phyloP scores from a whole-genome alignment of 2,888 invertebrate genomes.

The Schrankia costaestrigalis region DNA sequence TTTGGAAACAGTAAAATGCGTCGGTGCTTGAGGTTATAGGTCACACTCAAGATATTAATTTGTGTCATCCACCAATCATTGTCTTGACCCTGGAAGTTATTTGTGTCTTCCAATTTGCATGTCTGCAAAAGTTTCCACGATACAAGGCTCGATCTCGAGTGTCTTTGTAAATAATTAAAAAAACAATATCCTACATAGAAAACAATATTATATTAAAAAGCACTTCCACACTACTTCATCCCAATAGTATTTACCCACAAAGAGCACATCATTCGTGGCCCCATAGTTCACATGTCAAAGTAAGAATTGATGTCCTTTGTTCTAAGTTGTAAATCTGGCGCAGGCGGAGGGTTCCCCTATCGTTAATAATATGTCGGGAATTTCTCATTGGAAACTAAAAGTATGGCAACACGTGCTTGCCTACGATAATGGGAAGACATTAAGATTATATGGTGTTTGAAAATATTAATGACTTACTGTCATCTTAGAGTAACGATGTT shows the following conservation, averaged over 20 bases:
- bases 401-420: slow-evolving; percentile 54
- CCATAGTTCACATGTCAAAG: slow-evolving; percentile 69
- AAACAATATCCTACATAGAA: not conserved
- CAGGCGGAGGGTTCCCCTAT: slow-evolving; percentile 55
- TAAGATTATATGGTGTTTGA: slow-evolving; percentile 64
- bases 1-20: too few species aligned
- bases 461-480: slow-evolving; percentile 62
- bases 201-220: not conserved
- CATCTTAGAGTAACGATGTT: slow-evolving; percentile 58
- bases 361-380: slow-evolving; percentile 60
- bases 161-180: too few species aligned
- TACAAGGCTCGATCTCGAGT: too few species aligned
- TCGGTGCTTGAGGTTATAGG: too few species aligned
- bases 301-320: slow-evolving; percentile 74
- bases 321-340: slow-evolving; percentile 66
- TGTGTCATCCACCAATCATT: too few species aligned
- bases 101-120: too few species aligned
- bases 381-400: slow-evolving; percentile 46
- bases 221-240: slow-evolving; percentile 36
- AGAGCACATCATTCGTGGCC: slow-evolving; percentile 37
- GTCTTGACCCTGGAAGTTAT: too few species aligned
- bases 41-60: too few species aligned
- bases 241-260: slow-evolving; percentile 36
- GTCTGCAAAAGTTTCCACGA: too few species aligned
- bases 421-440: slow-evolving; percentile 69